Conservation (phyloP, 1,140 invertebrate genomes). For the Lasioglossum baleicum region DNA sequence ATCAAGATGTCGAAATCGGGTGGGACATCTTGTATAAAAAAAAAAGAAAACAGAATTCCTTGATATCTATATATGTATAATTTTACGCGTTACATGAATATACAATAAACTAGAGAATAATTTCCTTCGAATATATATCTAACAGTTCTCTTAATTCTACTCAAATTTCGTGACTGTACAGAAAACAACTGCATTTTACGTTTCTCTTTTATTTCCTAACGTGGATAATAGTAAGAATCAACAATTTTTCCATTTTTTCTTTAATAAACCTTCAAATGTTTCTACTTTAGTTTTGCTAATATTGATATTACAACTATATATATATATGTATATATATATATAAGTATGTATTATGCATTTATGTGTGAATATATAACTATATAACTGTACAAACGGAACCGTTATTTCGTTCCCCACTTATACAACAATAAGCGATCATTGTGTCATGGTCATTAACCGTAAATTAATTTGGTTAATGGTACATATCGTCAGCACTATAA, state of each 20-base stretch:
- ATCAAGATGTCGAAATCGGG: too few species aligned
- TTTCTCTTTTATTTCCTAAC: constrained; percentile 60
- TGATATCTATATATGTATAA: constrained; percentile 13
- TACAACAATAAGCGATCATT: constrained; percentile 52
- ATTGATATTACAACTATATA: constrained; percentile 65
- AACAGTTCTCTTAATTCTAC: constrained; percentile 61
- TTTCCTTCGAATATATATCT: constrained; percentile 52
- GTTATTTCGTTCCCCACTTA: constrained; percentile 57
- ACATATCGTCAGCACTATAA: constrained; percentile 59
- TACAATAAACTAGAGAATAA: constrained; percentile 56
- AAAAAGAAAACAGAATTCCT: constrained; percentile 22
- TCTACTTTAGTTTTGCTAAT: constrained; percentile 68
- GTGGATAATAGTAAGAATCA: constrained; percentile 70
- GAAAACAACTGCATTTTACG: constrained; percentile 65
- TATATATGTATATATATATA: constrained; percentile 18
- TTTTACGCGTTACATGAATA: constrained; percentile 40
- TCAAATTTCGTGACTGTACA: constrained; percentile 69
- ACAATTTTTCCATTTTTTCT: constrained; percentile 61
- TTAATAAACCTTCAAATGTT: constrained; percentile 68
- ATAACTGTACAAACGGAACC: constrained; percentile 74
- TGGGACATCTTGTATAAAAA: too few species aligned
- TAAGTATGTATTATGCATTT: constrained; percentile 65
- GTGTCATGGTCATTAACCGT: constrained; percentile 44
- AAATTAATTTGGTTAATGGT: constrained; percentile 53
- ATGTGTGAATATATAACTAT: constrained; percentile 64